Evolutionary conservation across 2,888 invertebrate genomes (phyloP), one percentile per base, ranked within the genome.

Genomic region (Euclidia mi): DNA sequence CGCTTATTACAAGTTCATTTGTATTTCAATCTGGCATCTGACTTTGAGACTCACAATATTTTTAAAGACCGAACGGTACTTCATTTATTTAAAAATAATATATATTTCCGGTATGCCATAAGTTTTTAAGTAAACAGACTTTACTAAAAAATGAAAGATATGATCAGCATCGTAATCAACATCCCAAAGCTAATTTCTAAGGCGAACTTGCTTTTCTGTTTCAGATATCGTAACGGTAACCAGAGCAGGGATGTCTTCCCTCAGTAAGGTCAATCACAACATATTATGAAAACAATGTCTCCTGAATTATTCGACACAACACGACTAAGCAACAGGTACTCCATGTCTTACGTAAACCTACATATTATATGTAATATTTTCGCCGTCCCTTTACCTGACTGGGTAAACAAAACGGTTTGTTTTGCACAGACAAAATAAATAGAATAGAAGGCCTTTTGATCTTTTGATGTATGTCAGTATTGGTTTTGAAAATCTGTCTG

Each of bases 361-460:
- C 1, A 37, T 4, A 18, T 37, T 37, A 9, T 35, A 15, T 7
- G 35, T 3, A 34, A 35, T 37, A 11, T 18, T 3, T 18, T 2
- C 37, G 7, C 10, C n/a, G 37, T 17, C 37, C 34, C n/a, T n/a
- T 34, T 18, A 17, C 37, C 37, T 10, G 2, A 37, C 49, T 7
- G 9, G 52, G 28, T 59, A 67, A 53, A 65, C 60, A 53, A 34
- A n/a, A 20, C 3, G 4, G 25, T 12, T 44, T 18, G 43, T 43
- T 43, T 11, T 41, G 31, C 12, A 29, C 25, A 59, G 47, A 42
- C 43, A 60, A 48, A 47, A 65, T 46, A 67, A 67, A 67, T 55
- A 20, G 0, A 12, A 15, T 48, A 28, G n/a, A n/a, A n/a, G n/a
- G n/a, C 42, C 55, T 37, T 70, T 71, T 67, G 71, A 67, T 67